These are phyloP conservation scores for Apogon hyalosoma DNA, from an alignment of 2,797 vertebrate species.

Conservation along the genomic window DNA sequence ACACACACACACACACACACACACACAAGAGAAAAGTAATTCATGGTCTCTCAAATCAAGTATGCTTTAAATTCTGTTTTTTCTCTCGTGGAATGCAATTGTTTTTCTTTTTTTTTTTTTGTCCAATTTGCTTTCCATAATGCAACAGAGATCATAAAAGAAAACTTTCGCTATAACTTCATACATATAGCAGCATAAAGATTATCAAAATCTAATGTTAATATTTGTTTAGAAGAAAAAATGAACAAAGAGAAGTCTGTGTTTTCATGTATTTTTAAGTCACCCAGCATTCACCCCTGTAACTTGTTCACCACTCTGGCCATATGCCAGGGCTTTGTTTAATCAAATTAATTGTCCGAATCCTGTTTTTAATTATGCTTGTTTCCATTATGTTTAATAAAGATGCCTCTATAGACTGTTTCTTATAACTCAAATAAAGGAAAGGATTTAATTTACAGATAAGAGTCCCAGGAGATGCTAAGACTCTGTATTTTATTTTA, in stretches of 20 bases:
- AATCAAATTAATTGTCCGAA: slow-evolving; percentile 51
- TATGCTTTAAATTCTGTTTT: slow-evolving; percentile 72
- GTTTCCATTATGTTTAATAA: slow-evolving; percentile 46
- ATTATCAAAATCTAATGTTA: slow-evolving; percentile 7
- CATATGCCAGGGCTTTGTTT: slow-evolving; percentile 13
- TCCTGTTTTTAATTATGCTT: slow-evolving; percentile 60
- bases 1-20: neutral
- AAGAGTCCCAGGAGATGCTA: slow-evolving; percentile 7
- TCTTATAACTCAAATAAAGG: slow-evolving; percentile 32
- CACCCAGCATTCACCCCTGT: slow-evolving; percentile 35
- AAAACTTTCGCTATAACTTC: too few species aligned
- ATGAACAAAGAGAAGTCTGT: neutral
- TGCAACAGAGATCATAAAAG: slow-evolving; percentile 47
- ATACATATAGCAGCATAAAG: neutral
- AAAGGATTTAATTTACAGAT: slow-evolving; percentile 31
- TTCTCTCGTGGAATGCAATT: slow-evolving; percentile 76
- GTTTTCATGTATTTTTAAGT: slow-evolving; percentile 6
- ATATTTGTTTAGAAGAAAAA: slow-evolving; percentile 2
- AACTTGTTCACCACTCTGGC: slow-evolving; percentile 17
- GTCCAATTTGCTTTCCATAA: slow-evolving; percentile 36
- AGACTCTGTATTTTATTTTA: slow-evolving; percentile 14
- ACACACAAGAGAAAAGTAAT: slow-evolving; percentile 64
- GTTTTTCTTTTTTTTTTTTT: slow-evolving; percentile 53
- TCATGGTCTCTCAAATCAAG: slow-evolving; percentile 74
- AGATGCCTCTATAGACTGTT: slow-evolving; percentile 12